Evolutionary conservation across 2,888 invertebrate genomes (phyloP), one percentile per base, ranked within the genome.

Genomic region (Zhuqinia jingwanae): DNA sequence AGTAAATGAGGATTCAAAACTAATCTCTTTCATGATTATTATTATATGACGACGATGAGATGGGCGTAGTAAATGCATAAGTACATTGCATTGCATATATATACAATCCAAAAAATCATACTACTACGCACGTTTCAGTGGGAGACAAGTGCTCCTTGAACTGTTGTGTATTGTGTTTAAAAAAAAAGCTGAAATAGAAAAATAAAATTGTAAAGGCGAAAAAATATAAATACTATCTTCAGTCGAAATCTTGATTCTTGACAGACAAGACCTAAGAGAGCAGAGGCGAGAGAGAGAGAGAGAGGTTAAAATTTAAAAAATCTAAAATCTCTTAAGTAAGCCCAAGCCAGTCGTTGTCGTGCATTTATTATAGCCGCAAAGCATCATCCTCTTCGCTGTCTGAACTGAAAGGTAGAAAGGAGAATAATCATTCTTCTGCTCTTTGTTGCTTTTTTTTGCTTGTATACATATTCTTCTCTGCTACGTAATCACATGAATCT

Each of bases 211-310:
- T 22, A 25, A 76, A 82, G 75, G 58, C 63, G 47, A 68, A 56
- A 82, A 45, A 45, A 73, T 47, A 75, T 63, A 58, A 50, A 75
- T 75, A 76, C 80, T 80, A 85, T 85, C 85, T 80, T 80, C 75
- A 85, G 85, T 78, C 30, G 75, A 80, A 85, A 85, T 85, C 85
- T 85, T 79, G 65, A 85, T 80, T 85, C 85, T 80, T 85, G 85
- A 85, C 85, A 85, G 85, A 79, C 78, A 79, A 85, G 65, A 80
- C 65, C 50, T 80, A 11, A 0, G 25, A 8, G 13, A 53, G 17
- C n/a, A n/a, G n/a, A 30, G 56, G n/a, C n/a, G 13, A 15, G 30
- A 30, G 53, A 36, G 58, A 15, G 42, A 50, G n/a, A 80, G 27
- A 27, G 68, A 27, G 42, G 20, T 27, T 53, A 8, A 45, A 27